A percentile compares a stretch with the other conserved stretches of the same genome.
Evolutionary conservation across 2,797 vertebrate genomes (phyloP).

Genomic region (Falco novaeseelandiae): DNA sequence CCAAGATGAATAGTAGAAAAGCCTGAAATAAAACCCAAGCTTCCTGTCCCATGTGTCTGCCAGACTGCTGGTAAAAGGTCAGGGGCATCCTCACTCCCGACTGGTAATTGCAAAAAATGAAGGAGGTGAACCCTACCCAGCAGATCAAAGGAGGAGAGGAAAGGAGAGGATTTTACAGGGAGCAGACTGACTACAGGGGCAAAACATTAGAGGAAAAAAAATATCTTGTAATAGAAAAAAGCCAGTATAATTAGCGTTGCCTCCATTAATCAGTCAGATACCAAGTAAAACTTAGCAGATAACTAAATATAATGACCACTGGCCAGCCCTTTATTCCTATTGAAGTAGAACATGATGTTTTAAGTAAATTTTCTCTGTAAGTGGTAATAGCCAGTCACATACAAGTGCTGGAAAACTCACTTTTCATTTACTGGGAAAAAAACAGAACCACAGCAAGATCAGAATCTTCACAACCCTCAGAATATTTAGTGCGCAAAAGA

Average conservation of each 20-base stretch:
- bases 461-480: background rate
- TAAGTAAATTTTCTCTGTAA: background rate
- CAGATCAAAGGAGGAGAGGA: conserved; percentile 71
- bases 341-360: background rate
- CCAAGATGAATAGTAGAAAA: conserved; percentile 67
- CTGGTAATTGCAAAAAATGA: conserved; percentile 75
- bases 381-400: rapidly evolving
- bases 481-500: rapidly evolving
- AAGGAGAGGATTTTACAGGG: conserved; percentile 43
- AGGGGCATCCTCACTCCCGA: conserved; percentile 71
- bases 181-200: conserved; percentile 6
- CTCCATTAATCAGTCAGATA: background rate
- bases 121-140: conserved; percentile 70
- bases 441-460: background rate
- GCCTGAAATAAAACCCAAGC: conserved; percentile 61
- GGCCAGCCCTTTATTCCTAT: background rate
- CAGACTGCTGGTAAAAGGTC: conserved; percentile 75
- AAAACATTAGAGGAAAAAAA: background rate
- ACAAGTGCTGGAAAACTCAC: background rate
- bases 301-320: rapidly evolving
- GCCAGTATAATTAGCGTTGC: conserved; percentile 13
- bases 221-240: background rate
- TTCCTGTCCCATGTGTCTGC: conserved; percentile 80
- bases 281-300: background rate
- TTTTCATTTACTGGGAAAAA: background rate